Evolutionary conservation across 2,113 vertebrate species (phyloP).

Genomic region (Lonchura striata): DNA sequence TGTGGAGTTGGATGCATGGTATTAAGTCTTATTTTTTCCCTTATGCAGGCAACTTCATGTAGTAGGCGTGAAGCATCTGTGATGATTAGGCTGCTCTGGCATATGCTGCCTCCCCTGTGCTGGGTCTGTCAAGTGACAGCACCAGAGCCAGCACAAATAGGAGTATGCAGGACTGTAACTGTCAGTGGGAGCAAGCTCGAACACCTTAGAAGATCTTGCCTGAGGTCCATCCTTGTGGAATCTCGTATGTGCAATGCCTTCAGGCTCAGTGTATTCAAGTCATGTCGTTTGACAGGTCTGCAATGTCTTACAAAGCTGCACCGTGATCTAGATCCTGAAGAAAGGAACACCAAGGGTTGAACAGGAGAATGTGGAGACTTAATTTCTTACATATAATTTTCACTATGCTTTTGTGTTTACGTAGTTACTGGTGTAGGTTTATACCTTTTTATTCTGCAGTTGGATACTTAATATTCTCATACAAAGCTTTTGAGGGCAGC

Average conservation of each 20-base stretch:
- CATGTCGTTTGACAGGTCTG: fast-evolving
- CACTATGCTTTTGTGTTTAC: background rate
- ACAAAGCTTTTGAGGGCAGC: background rate
- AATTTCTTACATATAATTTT: background rate
- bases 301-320: background rate
- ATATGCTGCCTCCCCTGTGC: background rate
- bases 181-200: background rate
- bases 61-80: background rate
- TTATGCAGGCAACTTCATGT: background rate
- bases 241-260: background rate
- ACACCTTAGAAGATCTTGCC: background rate
- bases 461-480: background rate
- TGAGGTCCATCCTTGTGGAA: background rate
- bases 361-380: background rate
- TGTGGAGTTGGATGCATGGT: background rate
- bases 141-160: background rate
- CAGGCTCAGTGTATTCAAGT: background rate
- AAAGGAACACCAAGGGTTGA: background rate
- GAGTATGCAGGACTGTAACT: background rate
- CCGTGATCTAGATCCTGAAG: background rate
- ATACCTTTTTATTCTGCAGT: background rate
- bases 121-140: fast-evolving
- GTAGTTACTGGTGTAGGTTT: background rate
- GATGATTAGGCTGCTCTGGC: background rate
- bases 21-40: background rate